A percentile compares a stretch with the other conserved stretches of the same genome.
These are phyloP conservation scores for Litocranius walleri DNA, from an alignment of 2,113 vertebrate species.

Conservation along the genomic window DNA sequence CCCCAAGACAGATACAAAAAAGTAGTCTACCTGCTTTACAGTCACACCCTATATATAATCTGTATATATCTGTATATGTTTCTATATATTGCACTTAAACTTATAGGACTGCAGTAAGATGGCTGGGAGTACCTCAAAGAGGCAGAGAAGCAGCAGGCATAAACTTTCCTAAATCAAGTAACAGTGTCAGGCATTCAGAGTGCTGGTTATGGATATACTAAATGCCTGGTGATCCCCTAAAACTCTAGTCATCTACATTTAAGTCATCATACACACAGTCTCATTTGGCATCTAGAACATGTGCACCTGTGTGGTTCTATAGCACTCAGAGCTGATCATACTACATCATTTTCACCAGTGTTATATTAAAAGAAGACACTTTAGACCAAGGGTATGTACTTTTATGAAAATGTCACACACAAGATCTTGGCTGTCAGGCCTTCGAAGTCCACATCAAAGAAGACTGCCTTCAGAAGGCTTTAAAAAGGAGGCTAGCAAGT, in stretches of 20 bases:
- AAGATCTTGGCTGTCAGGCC: not conserved
- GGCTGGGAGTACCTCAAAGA: conserved; percentile 20
- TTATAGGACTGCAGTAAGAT: conserved; percentile 37
- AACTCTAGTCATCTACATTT: not conserved
- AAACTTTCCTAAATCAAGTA: not conserved
- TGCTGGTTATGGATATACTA: not conserved
- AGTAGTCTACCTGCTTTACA: not conserved
- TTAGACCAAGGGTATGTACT: not conserved
- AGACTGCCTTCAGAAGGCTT: not conserved
- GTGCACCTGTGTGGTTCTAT: not conserved
- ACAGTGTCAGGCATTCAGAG: conserved; percentile 13
- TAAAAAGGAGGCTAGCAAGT: not conserved
- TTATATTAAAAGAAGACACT: conserved; percentile 33
- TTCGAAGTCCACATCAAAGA: conserved; percentile 32
- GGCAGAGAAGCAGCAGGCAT: conserved; percentile 45
- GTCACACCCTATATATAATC: conserved; percentile 20
- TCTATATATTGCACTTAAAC: conserved; percentile 66
- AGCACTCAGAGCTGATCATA: not conserved
- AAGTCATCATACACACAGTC: not conserved
- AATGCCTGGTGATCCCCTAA: not conserved
- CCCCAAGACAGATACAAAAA: not conserved
- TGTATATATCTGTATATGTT: conserved; percentile 34
- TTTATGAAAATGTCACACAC: not conserved
- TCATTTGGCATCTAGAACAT: conserved; percentile 43
- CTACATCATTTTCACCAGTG: not conserved